Evolutionary conservation across 2,888 invertebrate genomes (phyloP).

Genomic region (Operophtera brumata): DNA sequence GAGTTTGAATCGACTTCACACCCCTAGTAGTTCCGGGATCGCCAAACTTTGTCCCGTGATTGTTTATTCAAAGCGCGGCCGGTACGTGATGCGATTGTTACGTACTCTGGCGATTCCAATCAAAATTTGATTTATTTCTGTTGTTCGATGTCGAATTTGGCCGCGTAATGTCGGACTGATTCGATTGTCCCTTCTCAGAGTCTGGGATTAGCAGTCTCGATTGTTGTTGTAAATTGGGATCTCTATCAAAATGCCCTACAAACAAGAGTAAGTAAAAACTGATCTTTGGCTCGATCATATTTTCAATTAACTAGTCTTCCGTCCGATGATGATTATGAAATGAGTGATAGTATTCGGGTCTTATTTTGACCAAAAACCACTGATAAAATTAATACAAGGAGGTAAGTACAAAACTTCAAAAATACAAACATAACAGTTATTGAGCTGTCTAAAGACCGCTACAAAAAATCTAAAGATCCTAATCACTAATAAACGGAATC

Average conservation of each 20-base stretch:
- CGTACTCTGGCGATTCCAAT: constrained; percentile 57
- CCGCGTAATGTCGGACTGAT: constrained; percentile 42
- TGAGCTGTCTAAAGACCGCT: too few relatives aligned
- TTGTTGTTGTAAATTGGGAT: constrained; percentile 14
- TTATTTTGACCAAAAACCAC: too few relatives aligned
- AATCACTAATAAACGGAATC: too few relatives aligned
- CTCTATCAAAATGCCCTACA: constrained; percentile 2
- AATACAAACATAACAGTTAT: too few relatives aligned
- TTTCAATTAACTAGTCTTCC: too few relatives aligned
- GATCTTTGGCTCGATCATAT: neutral
- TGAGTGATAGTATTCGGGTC: too few relatives aligned
- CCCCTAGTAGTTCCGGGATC: constrained; percentile 34
- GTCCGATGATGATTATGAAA: too few relatives aligned
- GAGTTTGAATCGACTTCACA: constrained; percentile 17
- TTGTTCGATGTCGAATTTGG: constrained; percentile 49
- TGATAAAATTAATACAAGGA: too few relatives aligned
- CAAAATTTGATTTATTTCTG: constrained; percentile 64
- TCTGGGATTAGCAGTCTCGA: constrained; percentile 26
- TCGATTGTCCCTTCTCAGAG: constrained; percentile 35
- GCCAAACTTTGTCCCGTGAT: constrained; percentile 47
- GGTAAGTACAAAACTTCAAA: too few relatives aligned
- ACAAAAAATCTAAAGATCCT: too few relatives aligned
- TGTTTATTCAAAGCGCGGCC: constrained; percentile 63
- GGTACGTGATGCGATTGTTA: constrained; percentile 62
- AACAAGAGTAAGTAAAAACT: neutral